Evolutionary conservation across 2,113 vertebrate species (phyloP).

Genomic region (Cynocephalus volans): DNA sequence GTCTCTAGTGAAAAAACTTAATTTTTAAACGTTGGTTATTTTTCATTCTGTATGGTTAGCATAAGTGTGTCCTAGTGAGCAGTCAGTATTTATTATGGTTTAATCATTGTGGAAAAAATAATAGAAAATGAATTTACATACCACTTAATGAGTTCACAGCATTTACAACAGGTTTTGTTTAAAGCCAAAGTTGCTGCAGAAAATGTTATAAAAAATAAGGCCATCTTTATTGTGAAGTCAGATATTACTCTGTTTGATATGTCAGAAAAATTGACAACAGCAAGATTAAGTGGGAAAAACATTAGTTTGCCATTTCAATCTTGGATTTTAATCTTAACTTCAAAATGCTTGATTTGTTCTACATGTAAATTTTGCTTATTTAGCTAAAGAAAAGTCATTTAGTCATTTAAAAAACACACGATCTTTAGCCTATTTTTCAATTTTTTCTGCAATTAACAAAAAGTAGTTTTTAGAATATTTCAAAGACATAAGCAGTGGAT

Average conservation of each 20-base stretch:
- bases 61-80: neutral
- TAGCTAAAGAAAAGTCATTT: neutral
- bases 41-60: neutral
- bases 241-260: neutral
- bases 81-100: neutral
- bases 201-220: slow-evolving; percentile 50
- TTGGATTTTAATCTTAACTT: slow-evolving; percentile 59
- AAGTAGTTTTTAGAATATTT: neutral
- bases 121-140: neutral
- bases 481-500: neutral
- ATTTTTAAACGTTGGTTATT: slow-evolving; percentile 45
- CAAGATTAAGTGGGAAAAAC: neutral
- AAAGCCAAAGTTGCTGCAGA: neutral
- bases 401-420: neutral
- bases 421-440: neutral
- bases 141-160: neutral
- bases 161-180: slow-evolving; percentile 45
- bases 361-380: slow-evolving; percentile 24
- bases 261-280: slow-evolving; percentile 22
- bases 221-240: neutral
- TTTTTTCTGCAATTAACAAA: slow-evolving; percentile 26
- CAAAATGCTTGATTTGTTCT: slow-evolving; percentile 45
- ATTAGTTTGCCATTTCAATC: neutral
- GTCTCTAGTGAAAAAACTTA: slow-evolving; percentile 15
- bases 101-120: slow-evolving; percentile 38